Base-by-base conservation (phyloP, 1,140 invertebrate species). In the Drosophila leontia region DNA sequence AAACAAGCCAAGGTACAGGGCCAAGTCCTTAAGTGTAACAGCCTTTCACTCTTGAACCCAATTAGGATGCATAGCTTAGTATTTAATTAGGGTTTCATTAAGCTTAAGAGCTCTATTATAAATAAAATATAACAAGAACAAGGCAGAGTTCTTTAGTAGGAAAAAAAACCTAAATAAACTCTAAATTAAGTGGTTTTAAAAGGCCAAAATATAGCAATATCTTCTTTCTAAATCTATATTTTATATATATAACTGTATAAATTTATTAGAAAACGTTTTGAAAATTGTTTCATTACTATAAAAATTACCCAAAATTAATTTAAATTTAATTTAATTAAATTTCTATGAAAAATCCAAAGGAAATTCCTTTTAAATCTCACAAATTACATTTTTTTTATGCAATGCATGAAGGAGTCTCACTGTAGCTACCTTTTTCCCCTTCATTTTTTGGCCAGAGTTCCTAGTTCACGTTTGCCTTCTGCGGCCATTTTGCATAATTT, bases 401-500 rank as follows among this genome's bases (percentile, higher is more conserved):
- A 26, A 26, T 2, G 12, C 34, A 2, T 3, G 12, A 6, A 9
- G 34, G 53, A 39, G 19, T n/a, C 15, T 23, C 4, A 39, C 53
- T 39, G 53, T 56, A n/a, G 53, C 19, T 26, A 56, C 35, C 35
- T 23, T 39, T 23, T 8, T 35, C 19, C 19, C 19, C 19, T 19
- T 19, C 12, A 35, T 23, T 26, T 37, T 35, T 37, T 37, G 12
- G 23, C 37, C 26, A 17, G 23, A 34, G n/a, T 34, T 63, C 3
- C 17, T 35, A 32, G 12, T 44, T 47, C 39, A 37, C 37, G 61
- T 71, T 57, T 58, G 42, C 51, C 42, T 58, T 37, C 51, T 70
- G 69, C 69, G 51, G 26, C 69, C 64, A 70, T 72, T 72, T 72
- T 72, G 65, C 69, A 72, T 72, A 72, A 72, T 72, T 72, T 72